Percentiles rank a stretch among this genome's conserved stretches.
These are phyloP conservation scores for Diploptera punctata DNA, from an alignment of 2,888 invertebrate species.

Conservation along the genomic window DNA sequence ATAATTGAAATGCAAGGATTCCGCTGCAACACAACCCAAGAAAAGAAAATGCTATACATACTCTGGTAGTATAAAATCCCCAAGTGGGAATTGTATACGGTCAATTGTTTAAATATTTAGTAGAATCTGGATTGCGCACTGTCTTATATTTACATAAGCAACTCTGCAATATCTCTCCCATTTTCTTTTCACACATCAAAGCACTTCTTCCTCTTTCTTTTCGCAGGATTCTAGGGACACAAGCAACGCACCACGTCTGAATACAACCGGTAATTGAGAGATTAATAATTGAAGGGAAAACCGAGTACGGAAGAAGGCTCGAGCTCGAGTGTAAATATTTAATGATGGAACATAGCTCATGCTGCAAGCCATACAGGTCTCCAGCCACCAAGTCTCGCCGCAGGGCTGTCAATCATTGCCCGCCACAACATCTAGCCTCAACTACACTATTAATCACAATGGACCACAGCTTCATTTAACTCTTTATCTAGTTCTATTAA, in stretches of 20 bases:
- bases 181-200: conserved; percentile 29
- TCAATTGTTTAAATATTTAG: no score
- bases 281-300: conserved; percentile 57
- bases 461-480: background rate
- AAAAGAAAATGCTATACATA: no score
- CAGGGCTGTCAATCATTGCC: conserved; percentile 9
- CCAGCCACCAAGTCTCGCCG: conserved; percentile 34
- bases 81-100: no score
- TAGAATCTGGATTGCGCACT: no score
- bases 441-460: no score
- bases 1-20: no score
- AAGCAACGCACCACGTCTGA: conserved; percentile 47
- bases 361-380: conserved; percentile 42
- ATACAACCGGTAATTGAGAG: conserved; percentile 57
- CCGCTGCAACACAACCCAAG: no score
- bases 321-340: conserved; percentile 48
- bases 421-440: background rate
- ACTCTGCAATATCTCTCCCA: background rate
- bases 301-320: conserved; percentile 45
- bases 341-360: conserved; percentile 46
- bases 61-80: no score
- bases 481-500: background rate
- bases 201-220: conserved; percentile 1
- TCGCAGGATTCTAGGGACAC: background rate
- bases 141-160: background rate